Base-by-base conservation (phyloP, 2,113 vertebrate species). In the Calyptommatus sinebrachiatus region DNA sequence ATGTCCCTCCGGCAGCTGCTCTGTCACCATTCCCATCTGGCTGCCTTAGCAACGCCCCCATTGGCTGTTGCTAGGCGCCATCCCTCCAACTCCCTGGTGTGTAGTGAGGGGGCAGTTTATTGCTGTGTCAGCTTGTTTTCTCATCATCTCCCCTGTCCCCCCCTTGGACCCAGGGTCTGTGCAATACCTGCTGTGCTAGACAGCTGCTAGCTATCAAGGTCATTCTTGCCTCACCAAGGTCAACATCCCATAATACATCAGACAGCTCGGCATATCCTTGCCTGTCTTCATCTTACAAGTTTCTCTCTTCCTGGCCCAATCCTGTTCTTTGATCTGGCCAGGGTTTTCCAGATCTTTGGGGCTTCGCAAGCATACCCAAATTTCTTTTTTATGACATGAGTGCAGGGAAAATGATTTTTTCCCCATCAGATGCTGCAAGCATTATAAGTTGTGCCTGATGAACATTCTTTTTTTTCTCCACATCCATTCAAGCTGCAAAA, bases 11-110 rank as follows among this genome's bases (percentile, higher is more conserved):
- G 62, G 75, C 74, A 45, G 74, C 61, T 48, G 20, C 61, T 57
- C 53, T 57, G 14, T 77, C 81, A 53, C 75, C 80, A 53, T 66
- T 18, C 45, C 7, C 28, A 50, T 4, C 26, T 41, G 74, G 75
- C 72, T 82, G 81, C 73, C 81, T 53, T 82, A 66, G 81, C 81
- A 82, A 82, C 81, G 57, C 69, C 81, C 74, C 81, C 69, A 45
- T 31, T 21, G 31, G 46, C 35, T 22, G 76, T 73, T 78, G 81
- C 81, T 83, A 83, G 70, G 81, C 71, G 16, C 76, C 70, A 73
- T 31, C 41, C 28, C 24, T 72, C 46, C 28, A 66, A 31, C 41
- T 71, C 41, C 24, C 22, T 67, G 75, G 75, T 2, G 16, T 63
- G 46, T 48, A 4, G 48, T 22, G 65, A 18, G 53, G 73, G n/a